Evolutionary conservation across 2,888 invertebrate genomes (phyloP), one percentile per base, ranked within the genome.

Genomic region (Esperia sulphurella): DNA sequence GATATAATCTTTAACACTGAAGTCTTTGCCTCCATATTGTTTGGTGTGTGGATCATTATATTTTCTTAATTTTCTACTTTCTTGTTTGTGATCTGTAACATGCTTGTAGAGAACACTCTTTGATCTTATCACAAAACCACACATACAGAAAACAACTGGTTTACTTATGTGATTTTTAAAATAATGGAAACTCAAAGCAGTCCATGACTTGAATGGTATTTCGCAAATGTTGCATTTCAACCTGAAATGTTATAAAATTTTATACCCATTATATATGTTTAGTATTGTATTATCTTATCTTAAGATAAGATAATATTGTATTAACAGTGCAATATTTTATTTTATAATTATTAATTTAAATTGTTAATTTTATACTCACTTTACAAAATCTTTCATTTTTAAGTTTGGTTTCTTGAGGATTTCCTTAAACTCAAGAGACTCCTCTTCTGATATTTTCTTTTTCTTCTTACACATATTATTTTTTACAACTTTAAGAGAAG

Each of bases 61-160:
- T 69, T 63, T 69, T 43, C 67, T 77, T 48, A 75, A 55, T 64
- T 77, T 80, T 45, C 63, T 73, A 56, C 75, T 75, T 59, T 80
- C 79, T 49, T 69, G 50, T 59, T 80, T 82, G 55, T 89, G 88
- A 45, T 82, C 78, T 1, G 82, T 72, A 10, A 85, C 75, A 65
- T 89, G 88, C 59, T 83, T 84, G 59, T 88, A 87, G 12, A 89
- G 73, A 37, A 78, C 75, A 68, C 74, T 82, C 57, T 84, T 83
- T 4, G 87, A 86, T 61, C 69, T 70, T 30, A 87, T 76, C 7
- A 73, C 72, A 58, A 73, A 79, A 12, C 88, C 88, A 65, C 88
- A 88, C 2, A 83, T 55, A 54, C 88, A 88, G 48, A 69, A 71
- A 13, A 81, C 74, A 48, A 71, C 57, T 14, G 83, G 79, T 61